These are phyloP conservation scores for Cyrtodaria siliqua DNA, from an alignment of 2,888 invertebrate species.

Conservation along the genomic window DNA sequence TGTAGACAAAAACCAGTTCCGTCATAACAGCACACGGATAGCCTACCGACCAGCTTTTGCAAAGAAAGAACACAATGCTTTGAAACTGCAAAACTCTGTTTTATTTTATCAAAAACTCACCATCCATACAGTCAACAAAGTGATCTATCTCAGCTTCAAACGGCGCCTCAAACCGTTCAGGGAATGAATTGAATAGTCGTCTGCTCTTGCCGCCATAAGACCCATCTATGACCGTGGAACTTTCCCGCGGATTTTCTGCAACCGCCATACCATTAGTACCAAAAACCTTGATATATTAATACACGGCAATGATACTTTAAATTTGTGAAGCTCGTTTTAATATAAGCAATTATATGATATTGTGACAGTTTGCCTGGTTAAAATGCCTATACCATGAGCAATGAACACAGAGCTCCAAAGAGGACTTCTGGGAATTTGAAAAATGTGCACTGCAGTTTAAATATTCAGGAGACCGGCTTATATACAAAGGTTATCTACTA, in stretches of 20 bases:
- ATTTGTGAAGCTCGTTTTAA: not conserved
- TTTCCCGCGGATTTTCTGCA: slow-evolving; percentile 73
- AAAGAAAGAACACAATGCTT: too few species aligned
- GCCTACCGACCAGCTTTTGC: too few species aligned
- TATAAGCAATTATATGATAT: not conserved
- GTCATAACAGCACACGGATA: too few species aligned
- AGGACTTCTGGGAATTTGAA: too few species aligned
- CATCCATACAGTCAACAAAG: slow-evolving; percentile 74
- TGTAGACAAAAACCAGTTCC: too few species aligned
- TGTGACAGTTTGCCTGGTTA: too few species aligned
- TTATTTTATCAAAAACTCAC: slow-evolving; percentile 40
- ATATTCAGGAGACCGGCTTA: too few species aligned
- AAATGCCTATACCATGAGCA: too few species aligned
- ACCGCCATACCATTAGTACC: slow-evolving; percentile 78
- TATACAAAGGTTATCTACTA: too few species aligned
- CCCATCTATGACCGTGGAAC: slow-evolving; percentile 62
- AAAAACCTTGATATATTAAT: slow-evolving; percentile 74
- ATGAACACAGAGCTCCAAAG: too few species aligned
- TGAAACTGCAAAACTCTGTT: too few species aligned
- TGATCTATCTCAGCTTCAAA: slow-evolving; percentile 72
- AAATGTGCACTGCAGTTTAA: too few species aligned
- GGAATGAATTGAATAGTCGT: slow-evolving; percentile 70
- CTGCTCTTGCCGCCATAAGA: slow-evolving; percentile 45
- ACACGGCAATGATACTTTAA: not conserved
- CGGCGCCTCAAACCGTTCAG: slow-evolving; percentile 73